Percentiles rank a stretch among this genome's conserved stretches.
Conservation (phyloP, 2,797 vertebrate species). For the Nannoperca obscura region DNA sequence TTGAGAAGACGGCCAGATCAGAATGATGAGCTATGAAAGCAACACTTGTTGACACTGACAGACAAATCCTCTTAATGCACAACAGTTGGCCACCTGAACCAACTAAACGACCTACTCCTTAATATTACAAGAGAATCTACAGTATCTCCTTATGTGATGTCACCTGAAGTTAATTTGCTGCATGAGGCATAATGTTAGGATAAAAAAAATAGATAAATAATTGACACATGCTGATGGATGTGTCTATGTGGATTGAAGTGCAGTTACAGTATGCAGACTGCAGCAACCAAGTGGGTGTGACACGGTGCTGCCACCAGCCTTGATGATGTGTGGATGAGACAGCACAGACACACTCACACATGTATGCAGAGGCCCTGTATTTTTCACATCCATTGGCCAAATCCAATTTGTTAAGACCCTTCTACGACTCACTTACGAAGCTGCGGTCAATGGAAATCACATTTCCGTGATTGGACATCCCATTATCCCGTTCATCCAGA, state of each 20-base stretch:
- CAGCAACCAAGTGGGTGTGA: conserved; percentile 56
- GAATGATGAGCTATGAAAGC: conserved; percentile 40
- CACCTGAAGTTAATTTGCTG: conserved; percentile 8
- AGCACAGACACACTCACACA: conserved; percentile 78
- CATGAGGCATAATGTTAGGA: background rate
- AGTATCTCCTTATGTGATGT: background rate
- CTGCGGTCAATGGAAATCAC: conserved; percentile 91
- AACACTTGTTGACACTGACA: conserved; percentile 23
- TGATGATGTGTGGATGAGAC: conserved; percentile 78
- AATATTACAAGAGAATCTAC: background rate
- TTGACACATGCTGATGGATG: conserved; percentile 22
- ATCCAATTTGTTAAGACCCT: conserved; percentile 91
- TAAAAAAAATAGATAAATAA: conserved; percentile 30
- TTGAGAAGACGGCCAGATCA: conserved; percentile 30
- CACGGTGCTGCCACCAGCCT: conserved; percentile 49
- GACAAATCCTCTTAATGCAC: conserved; percentile 21
- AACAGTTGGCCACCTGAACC: conserved; percentile 1
- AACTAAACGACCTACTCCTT: conserved; percentile 1
- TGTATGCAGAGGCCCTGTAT: conserved; percentile 80
- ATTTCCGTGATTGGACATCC: conserved; percentile 93
- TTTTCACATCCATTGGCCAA: conserved; percentile 88
- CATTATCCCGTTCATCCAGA: conserved; percentile 87
- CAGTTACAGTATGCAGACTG: conserved; percentile 46
- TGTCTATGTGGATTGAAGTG: conserved; percentile 32
- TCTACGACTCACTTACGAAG: conserved; percentile 89